Base-by-base conservation (phyloP, 2,888 invertebrate species). In the Rhaphigaster nebulosa region DNA sequence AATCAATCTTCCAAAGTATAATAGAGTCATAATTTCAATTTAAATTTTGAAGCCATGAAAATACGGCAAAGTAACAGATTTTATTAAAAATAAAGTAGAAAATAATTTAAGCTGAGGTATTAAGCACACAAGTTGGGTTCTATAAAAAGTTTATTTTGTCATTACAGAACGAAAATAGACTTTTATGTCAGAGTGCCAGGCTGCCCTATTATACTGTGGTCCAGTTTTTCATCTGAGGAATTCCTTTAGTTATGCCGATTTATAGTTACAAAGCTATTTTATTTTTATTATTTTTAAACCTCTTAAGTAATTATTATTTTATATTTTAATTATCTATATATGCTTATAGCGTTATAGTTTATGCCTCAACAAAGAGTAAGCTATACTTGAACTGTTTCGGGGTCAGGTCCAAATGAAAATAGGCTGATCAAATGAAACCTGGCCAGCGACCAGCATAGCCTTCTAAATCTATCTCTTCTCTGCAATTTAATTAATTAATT, bases 331-430 rank as follows among this genome's bases (percentile, higher is more conserved):
- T 56, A 15, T 65, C 29, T 23, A 23, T 38, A 38, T 76, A 6
- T 76, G 38, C 0, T 76, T 76, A 20, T 38, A 10, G 34, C 5
- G 20, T 18, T 38, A 23, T 76, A 76, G 18, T 38, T 65, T 10
- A 76, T 23, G 20, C 18, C 26, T 20, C 8, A 10, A 76, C 70
- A 38, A 76, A 76, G 18, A 38, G 70, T 76, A 76, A 76, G 70
- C 70, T 76, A 76, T 76, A 76, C 70, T 76, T 76, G 70, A 76
- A 76, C 70, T 38, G 84, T 45, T 45, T 84, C 84, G 84, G 84
- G 84, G 84, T 84, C 84, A 84, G 84, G 84, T 84, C 84, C 45
- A 84, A 84, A 45, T 84, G 84, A 84, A 84, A 84, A 84, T 84
- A 84, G 84, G 84, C 45, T 84, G 84, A 84, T 84, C 84, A 84